Evolutionary conservation across 2,113 vertebrate genomes (phyloP).

Genomic region (Recurvirostra avosetta): DNA sequence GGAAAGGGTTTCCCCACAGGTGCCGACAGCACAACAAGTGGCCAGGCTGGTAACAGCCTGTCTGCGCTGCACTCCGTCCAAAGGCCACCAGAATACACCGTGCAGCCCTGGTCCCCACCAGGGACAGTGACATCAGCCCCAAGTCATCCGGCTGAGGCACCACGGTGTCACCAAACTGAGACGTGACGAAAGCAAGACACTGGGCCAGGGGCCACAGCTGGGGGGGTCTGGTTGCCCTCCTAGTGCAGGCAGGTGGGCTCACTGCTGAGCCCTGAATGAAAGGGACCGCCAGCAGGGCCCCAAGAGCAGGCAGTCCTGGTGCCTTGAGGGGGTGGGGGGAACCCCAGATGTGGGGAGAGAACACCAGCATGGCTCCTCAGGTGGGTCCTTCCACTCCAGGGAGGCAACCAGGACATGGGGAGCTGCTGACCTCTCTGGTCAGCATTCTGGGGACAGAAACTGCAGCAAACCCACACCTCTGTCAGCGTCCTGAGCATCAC

Average conservation of each 20-base stretch:
- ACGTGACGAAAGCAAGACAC: fast-evolving
- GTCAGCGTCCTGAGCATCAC: neutral
- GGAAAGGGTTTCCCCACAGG: neutral
- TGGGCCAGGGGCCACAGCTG: neutral
- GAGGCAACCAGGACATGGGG: fast-evolving
- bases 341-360: too few species aligned
- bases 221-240: neutral
- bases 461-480: neutral
- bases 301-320: fast-evolving
- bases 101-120: fast-evolving
- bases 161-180: neutral
- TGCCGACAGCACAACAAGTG: fast-evolving
- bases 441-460: neutral
- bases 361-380: neutral
- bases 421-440: neutral
- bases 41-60: too few species aligned
- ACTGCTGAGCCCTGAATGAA: neutral
- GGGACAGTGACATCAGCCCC: neutral
- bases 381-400: fast-evolving
- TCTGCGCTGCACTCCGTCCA: neutral
- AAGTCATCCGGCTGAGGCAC: neutral
- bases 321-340: neutral
- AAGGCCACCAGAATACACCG: neutral
- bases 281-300: neutral
- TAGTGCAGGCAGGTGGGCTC: neutral